Evolutionary conservation across 2,797 vertebrate genomes (phyloP).

Genomic region (Smutsia gigantea): DNA sequence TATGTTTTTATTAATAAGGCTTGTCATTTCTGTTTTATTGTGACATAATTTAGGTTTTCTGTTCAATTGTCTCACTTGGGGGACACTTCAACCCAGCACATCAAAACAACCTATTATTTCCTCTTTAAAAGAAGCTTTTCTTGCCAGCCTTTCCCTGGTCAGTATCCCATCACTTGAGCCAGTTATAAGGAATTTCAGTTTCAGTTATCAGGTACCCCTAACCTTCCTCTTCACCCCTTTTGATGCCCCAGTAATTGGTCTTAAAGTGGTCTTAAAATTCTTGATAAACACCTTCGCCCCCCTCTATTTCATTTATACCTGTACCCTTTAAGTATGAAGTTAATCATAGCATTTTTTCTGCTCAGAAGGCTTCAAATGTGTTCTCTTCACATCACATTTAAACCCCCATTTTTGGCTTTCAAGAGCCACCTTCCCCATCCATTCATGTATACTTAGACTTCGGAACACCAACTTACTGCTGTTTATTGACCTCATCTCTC

Average conservation of each 20-base stretch:
- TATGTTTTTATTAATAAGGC: not conserved
- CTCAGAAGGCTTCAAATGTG: not conserved
- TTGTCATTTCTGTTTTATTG: not conserved
- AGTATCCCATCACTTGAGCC: not conserved
- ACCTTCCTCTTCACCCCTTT: not conserved
- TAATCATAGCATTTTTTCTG: not conserved
- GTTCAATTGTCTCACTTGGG: not conserved
- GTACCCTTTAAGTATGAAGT: not conserved
- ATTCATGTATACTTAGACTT: not conserved
- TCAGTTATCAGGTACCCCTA: not conserved
- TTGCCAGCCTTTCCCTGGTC: not conserved
- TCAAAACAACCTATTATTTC: not conserved
- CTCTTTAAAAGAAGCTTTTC: not conserved
- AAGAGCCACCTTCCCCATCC: not conserved
- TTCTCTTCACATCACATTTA: not conserved
- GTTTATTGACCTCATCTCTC: not conserved
- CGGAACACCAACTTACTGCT: not conserved
- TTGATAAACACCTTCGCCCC: not conserved
- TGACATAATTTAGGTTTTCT: not conserved
- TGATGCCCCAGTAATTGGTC: no score
- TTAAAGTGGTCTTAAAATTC: not conserved
- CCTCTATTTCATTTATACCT: not conserved
- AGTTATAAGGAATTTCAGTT: fast-evolving
- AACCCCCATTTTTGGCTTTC: not conserved
- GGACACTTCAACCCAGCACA: no score